Conservation (phyloP, 2,797 vertebrate genomes). For the Crenuchus spilurus region DNA sequence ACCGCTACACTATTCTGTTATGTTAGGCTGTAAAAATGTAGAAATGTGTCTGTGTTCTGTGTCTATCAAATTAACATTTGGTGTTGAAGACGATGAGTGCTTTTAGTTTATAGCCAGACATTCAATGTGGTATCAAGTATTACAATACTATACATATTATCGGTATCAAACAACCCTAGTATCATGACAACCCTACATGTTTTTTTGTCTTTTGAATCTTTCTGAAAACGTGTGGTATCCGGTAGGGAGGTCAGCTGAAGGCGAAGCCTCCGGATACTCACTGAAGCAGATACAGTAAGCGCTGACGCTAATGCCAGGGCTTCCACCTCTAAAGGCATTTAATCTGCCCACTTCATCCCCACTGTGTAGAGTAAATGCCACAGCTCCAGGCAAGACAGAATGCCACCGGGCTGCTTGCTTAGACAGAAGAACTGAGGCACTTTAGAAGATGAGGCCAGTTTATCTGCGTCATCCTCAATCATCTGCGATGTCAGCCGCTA, state of each 20-base stretch:
- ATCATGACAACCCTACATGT: no score
- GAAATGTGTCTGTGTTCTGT: no score
- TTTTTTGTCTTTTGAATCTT: no score
- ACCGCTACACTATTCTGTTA: no score
- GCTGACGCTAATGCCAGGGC: constrained; percentile 58
- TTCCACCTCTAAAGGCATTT: constrained; percentile 69
- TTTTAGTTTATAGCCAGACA: no score
- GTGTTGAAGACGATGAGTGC: no score
- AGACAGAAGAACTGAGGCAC: constrained; percentile 52
- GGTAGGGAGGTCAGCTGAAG: constrained; percentile 7
- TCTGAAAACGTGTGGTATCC: background rate
- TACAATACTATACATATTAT: no score
- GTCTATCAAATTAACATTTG: no score
- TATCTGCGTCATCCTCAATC: constrained; percentile 59
- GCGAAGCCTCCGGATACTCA: constrained; percentile 43
- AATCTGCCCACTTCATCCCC: constrained; percentile 67
- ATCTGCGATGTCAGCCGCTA: constrained; percentile 50
- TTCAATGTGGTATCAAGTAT: no score
- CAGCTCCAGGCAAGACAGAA: constrained; percentile 63
- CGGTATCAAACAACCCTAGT: no score
- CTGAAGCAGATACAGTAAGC: constrained; percentile 49
- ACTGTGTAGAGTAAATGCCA: constrained; percentile 75
- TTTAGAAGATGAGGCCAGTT: constrained; percentile 60
- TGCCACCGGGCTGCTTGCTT: constrained; percentile 53
- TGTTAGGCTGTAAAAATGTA: no score